Evolutionary conservation across 1,140 invertebrate genomes (phyloP).

Genomic region (Leptestheria dahalacensis): DNA sequence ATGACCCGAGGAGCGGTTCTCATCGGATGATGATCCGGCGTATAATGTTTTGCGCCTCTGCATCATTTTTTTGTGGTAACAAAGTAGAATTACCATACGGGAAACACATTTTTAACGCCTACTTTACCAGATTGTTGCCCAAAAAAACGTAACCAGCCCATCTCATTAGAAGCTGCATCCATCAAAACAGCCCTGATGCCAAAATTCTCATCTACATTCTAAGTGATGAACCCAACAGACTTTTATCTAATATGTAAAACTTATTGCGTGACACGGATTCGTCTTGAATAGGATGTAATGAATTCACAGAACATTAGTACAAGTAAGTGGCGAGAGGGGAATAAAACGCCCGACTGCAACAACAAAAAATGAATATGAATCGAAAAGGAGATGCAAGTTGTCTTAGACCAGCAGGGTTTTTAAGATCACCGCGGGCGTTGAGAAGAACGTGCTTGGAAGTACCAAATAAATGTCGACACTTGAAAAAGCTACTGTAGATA

Average conservation of each 20-base stretch:
- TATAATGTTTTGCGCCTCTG: constrained; percentile 51
- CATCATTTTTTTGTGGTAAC: neutral
- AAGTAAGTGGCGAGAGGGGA: too few relatives aligned
- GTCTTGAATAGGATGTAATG: too few relatives aligned
- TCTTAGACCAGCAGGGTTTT: neutral
- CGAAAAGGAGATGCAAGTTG: neutral
- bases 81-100: neutral
- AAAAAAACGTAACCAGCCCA: neutral
- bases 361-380: neutral
- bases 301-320: too few relatives aligned
- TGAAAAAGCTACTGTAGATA: neutral
- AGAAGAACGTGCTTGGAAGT: neutral
- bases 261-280: too few relatives aligned
- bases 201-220: too few relatives aligned
- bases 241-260: too few relatives aligned
- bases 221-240: too few relatives aligned
- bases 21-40: constrained; percentile 70
- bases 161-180: neutral
- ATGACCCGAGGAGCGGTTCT: constrained; percentile 75
- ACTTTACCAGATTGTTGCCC: too few relatives aligned
- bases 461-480: neutral
- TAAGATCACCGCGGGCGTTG: neutral
- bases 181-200: neutral
- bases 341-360: neutral
- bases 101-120: neutral